phyloP scores from a whole-genome alignment of 1,140 invertebrate species.

The Arctopsyche grandis region DNA sequence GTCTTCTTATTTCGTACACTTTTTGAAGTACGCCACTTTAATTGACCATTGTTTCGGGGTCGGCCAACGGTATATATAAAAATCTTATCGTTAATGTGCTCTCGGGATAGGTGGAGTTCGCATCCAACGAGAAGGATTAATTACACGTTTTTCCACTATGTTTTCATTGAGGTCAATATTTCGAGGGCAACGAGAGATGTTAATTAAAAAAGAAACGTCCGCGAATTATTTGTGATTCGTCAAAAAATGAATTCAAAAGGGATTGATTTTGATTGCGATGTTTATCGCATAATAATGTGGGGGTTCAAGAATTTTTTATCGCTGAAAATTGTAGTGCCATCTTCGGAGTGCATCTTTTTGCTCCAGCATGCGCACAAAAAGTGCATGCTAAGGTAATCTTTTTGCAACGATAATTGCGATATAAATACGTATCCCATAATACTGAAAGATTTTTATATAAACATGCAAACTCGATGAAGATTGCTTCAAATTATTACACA shows the following conservation, averaged over 20 bases:
- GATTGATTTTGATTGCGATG: neutral
- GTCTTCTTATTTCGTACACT: conserved; percentile 7
- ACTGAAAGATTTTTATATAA: neutral
- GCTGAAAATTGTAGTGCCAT: conserved; percentile 52
- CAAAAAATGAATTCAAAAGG: neutral
- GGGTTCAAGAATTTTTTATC: conserved; percentile 43
- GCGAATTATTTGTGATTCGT: neutral
- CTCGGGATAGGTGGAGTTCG: conserved; percentile 4
- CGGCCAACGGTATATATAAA: conserved; percentile 25
- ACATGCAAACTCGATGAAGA: neutral
- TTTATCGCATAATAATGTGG: neutral
- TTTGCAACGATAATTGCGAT: neutral
- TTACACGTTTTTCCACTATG: neutral
- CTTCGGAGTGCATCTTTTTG: conserved; percentile 33
- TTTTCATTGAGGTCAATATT: neutral
- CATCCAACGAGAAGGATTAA: conserved; percentile 15
- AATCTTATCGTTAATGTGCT: conserved; percentile 30
- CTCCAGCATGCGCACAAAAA: neutral
- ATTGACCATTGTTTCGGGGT: conserved; percentile 49
- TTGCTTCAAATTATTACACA: neutral
- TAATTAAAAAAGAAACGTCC: neutral
- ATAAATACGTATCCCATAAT: conserved; percentile 31
- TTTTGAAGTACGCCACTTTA: conserved; percentile 35
- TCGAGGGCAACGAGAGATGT: neutral
- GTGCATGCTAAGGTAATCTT: neutral